Percentiles rank a stretch among this genome's conserved stretches.
These are phyloP conservation scores for Meles meles DNA, from an alignment of 2,113 vertebrate species.

Conservation along the genomic window DNA sequence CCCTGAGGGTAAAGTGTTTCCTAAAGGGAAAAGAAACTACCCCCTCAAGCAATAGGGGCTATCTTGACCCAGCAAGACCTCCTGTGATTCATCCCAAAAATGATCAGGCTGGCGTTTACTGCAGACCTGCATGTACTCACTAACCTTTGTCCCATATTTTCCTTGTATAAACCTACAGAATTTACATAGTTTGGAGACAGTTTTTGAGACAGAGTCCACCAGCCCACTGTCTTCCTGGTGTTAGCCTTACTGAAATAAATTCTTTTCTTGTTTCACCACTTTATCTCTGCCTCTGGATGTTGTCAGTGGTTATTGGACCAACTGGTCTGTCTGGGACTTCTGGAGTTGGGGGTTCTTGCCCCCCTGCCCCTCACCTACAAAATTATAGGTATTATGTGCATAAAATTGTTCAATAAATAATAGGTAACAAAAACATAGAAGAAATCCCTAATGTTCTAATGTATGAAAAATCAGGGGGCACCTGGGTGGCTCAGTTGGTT, in stretches of 20 bases:
- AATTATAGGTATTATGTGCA: not conserved
- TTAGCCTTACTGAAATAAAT: not conserved
- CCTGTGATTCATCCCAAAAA: not conserved
- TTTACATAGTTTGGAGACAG: not conserved
- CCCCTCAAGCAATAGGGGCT: not conserved
- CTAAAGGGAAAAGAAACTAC: not conserved
- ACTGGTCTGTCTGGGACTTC: not conserved
- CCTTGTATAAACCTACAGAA: not conserved
- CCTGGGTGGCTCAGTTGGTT: too few species aligned
- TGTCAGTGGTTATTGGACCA: not conserved
- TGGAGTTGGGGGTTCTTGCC: not conserved
- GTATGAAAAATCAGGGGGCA: not conserved
- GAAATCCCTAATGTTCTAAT: not conserved
- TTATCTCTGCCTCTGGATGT: not conserved
- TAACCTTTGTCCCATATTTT: not conserved
- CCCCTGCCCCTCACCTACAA: not conserved
- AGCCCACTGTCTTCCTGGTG: not conserved
- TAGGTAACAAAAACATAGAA: not conserved
- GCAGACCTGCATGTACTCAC: not conserved
- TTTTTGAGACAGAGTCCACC: not conserved
- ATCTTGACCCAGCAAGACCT: not conserved
- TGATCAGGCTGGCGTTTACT: not conserved
- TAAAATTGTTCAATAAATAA: not conserved
- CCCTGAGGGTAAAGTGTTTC: not conserved
- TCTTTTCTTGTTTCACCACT: not conserved